Evolutionary conservation across 2,888 invertebrate genomes (phyloP).

Genomic region (Cordylochernes scorpioides): DNA sequence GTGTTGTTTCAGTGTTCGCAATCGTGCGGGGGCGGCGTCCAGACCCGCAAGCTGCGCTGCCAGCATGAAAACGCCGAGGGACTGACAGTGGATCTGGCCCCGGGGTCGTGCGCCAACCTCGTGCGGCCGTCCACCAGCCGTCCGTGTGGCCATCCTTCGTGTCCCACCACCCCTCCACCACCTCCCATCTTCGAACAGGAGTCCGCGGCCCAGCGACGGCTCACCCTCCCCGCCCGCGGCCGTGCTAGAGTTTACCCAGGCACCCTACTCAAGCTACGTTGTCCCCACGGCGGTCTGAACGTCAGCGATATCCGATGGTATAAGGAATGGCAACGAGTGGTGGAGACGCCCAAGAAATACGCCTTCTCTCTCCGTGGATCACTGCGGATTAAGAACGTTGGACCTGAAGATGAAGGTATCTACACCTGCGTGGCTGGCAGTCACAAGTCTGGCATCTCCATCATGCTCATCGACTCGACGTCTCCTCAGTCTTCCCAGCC

Average conservation of each 20-base stretch:
- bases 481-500: no score
- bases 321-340: no score
- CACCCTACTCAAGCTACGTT: constrained; percentile 71
- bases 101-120: constrained; percentile 36
- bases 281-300: no score
- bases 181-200: not conserved
- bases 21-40: constrained; percentile 70
- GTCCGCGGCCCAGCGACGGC: constrained; percentile 28
- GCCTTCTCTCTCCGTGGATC: constrained; percentile 34
- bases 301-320: no score
- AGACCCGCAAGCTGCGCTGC: constrained; percentile 50
- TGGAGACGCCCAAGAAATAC: no score
- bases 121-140: constrained; percentile 46
- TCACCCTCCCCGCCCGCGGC: constrained; percentile 63
- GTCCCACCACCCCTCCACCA: constrained; percentile 3
- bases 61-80: constrained; percentile 78
- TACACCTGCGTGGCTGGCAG: constrained; percentile 60
- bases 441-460: constrained; percentile 22
- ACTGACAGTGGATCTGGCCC: constrained; percentile 48
- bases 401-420: constrained; percentile 49
- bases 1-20: constrained; percentile 41
- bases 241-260: constrained; percentile 68
- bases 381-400: constrained; percentile 50
- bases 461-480: no score
- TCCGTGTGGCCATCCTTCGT: constrained; percentile 32